phyloP scores from a whole-genome alignment of 2,113 vertebrate species.

The Pteropus alecto region DNA sequence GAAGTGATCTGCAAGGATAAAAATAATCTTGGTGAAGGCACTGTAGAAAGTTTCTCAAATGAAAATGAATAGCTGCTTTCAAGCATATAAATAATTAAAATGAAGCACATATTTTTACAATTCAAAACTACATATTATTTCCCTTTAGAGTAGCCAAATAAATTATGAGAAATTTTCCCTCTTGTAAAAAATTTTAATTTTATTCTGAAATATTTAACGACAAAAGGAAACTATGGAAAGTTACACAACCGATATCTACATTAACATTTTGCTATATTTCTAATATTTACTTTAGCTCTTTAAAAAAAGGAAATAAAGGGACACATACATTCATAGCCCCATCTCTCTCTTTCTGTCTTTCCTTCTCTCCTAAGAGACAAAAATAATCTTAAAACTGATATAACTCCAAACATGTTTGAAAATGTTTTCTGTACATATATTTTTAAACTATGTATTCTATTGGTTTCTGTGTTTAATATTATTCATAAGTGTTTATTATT shows the following conservation, averaged over 20 bases:
- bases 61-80: not conserved
- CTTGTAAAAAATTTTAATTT: not conserved
- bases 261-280: not conserved
- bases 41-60: not conserved
- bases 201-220: not conserved
- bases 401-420: not conserved
- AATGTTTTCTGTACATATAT: not conserved
- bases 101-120: not conserved
- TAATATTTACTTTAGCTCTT: not conserved
- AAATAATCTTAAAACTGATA: not conserved
- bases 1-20: not conserved
- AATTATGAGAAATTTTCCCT: not conserved
- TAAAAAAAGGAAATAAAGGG: not conserved
- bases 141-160: not conserved
- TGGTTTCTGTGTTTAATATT: not conserved
- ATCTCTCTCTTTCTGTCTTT: not conserved
- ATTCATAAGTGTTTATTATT: not conserved
- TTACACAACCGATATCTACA: not conserved
- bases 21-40: not conserved
- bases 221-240: not conserved
- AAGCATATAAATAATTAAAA: constrained; percentile 24
- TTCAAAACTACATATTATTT: not conserved
- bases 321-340: not conserved
- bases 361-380: not conserved
- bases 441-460: not conserved